Conservation (phyloP, 2,797 vertebrate genomes). For the Tachyglossus aculeatus region DNA sequence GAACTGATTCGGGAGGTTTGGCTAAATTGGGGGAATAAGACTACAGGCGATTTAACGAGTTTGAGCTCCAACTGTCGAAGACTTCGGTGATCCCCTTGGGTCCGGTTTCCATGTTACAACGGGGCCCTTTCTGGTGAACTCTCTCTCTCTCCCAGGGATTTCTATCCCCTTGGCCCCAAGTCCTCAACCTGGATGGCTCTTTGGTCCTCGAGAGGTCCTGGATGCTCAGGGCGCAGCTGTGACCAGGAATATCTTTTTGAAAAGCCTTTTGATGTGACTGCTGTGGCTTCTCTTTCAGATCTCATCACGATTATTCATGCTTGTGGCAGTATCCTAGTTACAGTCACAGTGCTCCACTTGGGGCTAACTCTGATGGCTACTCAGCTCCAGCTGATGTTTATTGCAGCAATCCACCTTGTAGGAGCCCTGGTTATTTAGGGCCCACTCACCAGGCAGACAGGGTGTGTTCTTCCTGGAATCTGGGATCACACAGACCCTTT, state of each 20-base stretch:
- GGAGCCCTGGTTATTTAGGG: too few relatives aligned
- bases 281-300: constrained; percentile 52
- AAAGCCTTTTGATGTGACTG: constrained; percentile 43
- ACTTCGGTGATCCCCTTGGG: too few relatives aligned
- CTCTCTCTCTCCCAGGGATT: too few relatives aligned
- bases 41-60: not conserved
- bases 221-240: constrained; percentile 41
- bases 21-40: not conserved
- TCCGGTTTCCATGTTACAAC: too few relatives aligned
- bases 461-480: too few relatives aligned
- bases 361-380: constrained; percentile 29
- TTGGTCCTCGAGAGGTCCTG: constrained; percentile 28
- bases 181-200: not conserved
- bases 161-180: not conserved
- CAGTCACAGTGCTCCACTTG: constrained; percentile 34
- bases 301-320: constrained; percentile 56
- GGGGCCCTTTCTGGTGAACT: too few relatives aligned
- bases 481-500: too few relatives aligned
- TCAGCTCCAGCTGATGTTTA: not conserved
- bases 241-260: constrained; percentile 46
- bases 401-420: too few relatives aligned
- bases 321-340: constrained; percentile 54
- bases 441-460: too few relatives aligned
- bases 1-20: not conserved
- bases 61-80: too few relatives aligned